Evolutionary conservation across 2,888 invertebrate genomes (phyloP).

Genomic region (Plebejus argus): DNA sequence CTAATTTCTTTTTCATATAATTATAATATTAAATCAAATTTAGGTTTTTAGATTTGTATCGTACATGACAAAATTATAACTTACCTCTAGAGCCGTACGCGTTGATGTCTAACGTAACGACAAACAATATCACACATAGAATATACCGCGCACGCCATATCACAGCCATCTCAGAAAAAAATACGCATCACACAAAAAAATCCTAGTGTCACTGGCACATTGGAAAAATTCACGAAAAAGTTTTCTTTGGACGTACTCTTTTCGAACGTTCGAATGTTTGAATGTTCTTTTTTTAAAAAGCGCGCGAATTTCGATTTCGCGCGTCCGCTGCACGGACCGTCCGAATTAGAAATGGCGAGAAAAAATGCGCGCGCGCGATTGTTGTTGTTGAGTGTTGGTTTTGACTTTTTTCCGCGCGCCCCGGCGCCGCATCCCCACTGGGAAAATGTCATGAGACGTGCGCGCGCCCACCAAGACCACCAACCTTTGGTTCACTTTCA

Average conservation of each 20-base stretch:
- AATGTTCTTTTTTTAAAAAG: conserved; percentile 36
- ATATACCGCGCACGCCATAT: conserved; percentile 44
- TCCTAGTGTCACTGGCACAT: conserved; percentile 39
- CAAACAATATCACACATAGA: conserved; percentile 47
- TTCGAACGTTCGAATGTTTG: conserved; percentile 36
- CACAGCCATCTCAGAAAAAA: conserved; percentile 46
- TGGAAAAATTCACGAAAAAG: conserved; percentile 36
- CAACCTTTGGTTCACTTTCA: conserved; percentile 54
- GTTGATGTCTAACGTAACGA: conserved; percentile 51
- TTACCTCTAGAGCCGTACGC: conserved; percentile 71
- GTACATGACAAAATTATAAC: conserved; percentile 38
- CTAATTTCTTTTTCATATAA: no score
- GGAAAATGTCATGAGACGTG: conserved; percentile 56
- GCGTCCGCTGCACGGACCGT: conserved; percentile 57
- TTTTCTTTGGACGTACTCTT: no score
- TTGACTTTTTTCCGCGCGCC: conserved; percentile 74
- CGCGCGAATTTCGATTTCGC: conserved; percentile 40
- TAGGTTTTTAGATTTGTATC: no score
- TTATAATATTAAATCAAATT: no score
- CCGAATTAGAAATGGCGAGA: conserved; percentile 71
- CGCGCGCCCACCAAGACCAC: conserved; percentile 44
- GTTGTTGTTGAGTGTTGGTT: conserved; percentile 74
- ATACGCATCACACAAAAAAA: conserved; percentile 42
- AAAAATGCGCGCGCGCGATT: conserved; percentile 62
- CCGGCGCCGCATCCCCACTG: conserved; percentile 69